A percentile compares a stretch with the other conserved stretches of the same genome.
Conservation (phyloP, 2,888 invertebrate genomes). For the Epinotia bilunana region DNA sequence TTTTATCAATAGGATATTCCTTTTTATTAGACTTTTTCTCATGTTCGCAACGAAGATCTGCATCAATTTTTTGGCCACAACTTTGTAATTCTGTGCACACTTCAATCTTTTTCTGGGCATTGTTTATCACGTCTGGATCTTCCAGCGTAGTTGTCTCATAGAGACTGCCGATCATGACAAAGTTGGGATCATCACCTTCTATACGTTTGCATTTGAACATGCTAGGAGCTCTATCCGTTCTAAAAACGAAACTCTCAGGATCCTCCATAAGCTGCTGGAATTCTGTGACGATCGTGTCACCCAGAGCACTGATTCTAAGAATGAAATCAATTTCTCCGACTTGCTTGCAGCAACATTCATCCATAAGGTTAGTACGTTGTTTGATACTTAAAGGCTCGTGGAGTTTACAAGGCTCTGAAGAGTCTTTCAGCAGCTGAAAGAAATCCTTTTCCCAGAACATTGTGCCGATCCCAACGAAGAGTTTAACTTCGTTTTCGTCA, state of each 20-base stretch:
- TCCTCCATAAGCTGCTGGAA: slow-evolving; percentile 74
- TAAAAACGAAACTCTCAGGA: slow-evolving; percentile 74
- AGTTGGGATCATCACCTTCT: slow-evolving; percentile 76
- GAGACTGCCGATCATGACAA: slow-evolving; percentile 74
- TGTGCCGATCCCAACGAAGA: slow-evolving; percentile 73
- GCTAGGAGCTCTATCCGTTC: slow-evolving; percentile 76
- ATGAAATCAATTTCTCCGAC: slow-evolving; percentile 77
- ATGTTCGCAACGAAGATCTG: slow-evolving; percentile 57
- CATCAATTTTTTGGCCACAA: slow-evolving; percentile 58
- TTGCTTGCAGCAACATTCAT: slow-evolving; percentile 69
- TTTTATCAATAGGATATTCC: slow-evolving; percentile 68
- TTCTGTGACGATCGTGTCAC: slow-evolving; percentile 76
- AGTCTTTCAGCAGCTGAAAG: slow-evolving; percentile 76
- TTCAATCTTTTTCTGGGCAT: slow-evolving; percentile 67
- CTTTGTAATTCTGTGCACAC: slow-evolving; percentile 74
- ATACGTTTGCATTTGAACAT: slow-evolving; percentile 74
- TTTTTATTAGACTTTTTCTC: slow-evolving; percentile 54
- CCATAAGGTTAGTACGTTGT: slow-evolving; percentile 60
- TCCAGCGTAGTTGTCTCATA: slow-evolving; percentile 77
- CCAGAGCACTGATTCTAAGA: slow-evolving; percentile 79
- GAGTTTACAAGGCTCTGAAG: slow-evolving; percentile 64
- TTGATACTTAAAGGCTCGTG: slow-evolving; percentile 70
- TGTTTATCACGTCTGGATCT: slow-evolving; percentile 67
- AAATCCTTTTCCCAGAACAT: slow-evolving; percentile 80
- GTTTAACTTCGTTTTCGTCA: slow-evolving; percentile 67